A percentile compares a stretch with the other conserved stretches of the same genome.
Evolutionary conservation across 2,888 invertebrate genomes (phyloP).

Genomic region (Pseudoips prasinana): DNA sequence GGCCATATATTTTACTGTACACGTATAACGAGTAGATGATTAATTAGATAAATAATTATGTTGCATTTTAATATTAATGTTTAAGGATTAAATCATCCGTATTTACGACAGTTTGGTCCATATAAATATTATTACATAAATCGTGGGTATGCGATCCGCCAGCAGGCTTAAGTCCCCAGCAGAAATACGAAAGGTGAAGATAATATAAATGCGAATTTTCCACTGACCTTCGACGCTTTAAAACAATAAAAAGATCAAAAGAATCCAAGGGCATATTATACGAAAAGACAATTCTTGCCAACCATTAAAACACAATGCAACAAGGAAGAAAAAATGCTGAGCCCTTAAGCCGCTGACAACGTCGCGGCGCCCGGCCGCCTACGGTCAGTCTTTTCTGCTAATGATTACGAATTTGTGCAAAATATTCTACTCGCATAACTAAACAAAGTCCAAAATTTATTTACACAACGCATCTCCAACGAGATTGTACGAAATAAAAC

Average conservation of each 20-base stretch:
- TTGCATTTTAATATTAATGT: slow-evolving; percentile 71
- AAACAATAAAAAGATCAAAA: no score
- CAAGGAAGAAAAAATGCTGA: slow-evolving; percentile 39
- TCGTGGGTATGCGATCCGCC: slow-evolving; percentile 55
- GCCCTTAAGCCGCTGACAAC: slow-evolving; percentile 62
- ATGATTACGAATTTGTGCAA: slow-evolving; percentile 80
- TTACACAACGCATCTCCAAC: slow-evolving; percentile 68
- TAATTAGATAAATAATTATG: slow-evolving; percentile 73
- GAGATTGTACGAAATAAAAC: slow-evolving; percentile 59
- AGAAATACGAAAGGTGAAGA: slow-evolving; percentile 14
- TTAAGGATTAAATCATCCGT: slow-evolving; percentile 77
- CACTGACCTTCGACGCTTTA: no score
- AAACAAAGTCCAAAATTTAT: slow-evolving; percentile 68
- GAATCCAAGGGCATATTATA: no score
- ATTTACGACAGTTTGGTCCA: slow-evolving; percentile 81
- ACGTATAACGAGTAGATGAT: slow-evolving; percentile 79
- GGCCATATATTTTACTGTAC: slow-evolving; percentile 81
- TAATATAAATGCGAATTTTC: no score
- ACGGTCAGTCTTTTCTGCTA: slow-evolving; percentile 81
- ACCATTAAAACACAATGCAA: no score
- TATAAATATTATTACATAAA: slow-evolving; percentile 78
- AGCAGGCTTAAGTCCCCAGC: slow-evolving; percentile 61
- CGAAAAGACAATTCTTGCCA: no score
- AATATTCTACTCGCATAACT: slow-evolving; percentile 78
- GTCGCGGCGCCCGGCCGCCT: slow-evolving; percentile 71